These are phyloP conservation scores for Taenaris catops DNA, from an alignment of 2,888 invertebrate species.

Conservation along the genomic window DNA sequence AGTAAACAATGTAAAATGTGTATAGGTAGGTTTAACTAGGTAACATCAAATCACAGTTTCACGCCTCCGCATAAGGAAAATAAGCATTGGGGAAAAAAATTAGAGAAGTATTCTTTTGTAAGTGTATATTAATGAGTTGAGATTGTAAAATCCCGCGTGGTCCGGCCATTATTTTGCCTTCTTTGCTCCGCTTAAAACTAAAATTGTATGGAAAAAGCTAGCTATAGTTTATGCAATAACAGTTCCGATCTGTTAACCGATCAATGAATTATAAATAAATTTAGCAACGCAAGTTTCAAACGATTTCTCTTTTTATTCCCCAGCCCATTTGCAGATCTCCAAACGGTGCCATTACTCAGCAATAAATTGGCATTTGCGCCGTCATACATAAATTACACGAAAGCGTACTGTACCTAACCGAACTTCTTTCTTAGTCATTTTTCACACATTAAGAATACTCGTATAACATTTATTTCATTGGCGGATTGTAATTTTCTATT, in stretches of 20 bases:
- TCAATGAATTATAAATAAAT: constrained; percentile 51
- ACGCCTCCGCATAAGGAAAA: too few species aligned
- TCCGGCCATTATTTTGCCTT: neutral
- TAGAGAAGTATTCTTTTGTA: too few species aligned
- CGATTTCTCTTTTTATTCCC: constrained; percentile 76
- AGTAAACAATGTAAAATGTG: too few species aligned
- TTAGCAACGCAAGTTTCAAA: constrained; percentile 66
- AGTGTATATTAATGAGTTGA: neutral
- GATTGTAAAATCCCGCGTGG: too few species aligned
- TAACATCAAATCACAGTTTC: too few species aligned
- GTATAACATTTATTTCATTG: constrained; percentile 1
- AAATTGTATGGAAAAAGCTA: neutral
- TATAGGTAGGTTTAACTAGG: too few species aligned
- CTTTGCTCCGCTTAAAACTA: neutral
- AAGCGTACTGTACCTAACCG: constrained; percentile 60
- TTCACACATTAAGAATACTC: constrained; percentile 43
- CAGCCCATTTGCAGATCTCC: constrained; percentile 76
- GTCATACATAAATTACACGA: constrained; percentile 76
- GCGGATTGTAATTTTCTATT: too few species aligned
- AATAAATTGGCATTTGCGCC: constrained; percentile 79
- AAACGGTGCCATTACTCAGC: constrained; percentile 78
- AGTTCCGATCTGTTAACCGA: constrained; percentile 1
- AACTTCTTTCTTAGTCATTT: constrained; percentile 61
- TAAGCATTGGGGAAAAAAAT: too few species aligned
- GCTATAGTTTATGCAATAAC: neutral